phyloP scores from a whole-genome alignment of 2,888 invertebrate genomes.

The Melieria omissa region DNA sequence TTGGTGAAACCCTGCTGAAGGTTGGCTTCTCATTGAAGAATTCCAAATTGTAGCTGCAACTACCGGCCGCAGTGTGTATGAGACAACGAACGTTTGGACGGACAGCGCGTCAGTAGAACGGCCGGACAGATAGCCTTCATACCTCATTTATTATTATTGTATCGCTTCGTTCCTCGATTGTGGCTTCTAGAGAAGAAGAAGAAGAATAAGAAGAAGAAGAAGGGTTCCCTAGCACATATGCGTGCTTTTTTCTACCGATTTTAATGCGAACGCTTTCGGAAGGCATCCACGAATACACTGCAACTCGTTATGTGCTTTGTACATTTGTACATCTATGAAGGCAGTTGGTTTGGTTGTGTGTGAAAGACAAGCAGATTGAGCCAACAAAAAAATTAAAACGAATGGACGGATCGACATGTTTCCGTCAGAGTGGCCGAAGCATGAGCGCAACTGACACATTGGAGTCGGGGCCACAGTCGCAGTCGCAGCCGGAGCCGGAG shows the following conservation, averaged over 20 bases:
- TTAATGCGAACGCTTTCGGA: no score
- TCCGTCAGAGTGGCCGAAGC: slow-evolving; percentile 44
- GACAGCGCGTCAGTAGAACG: slow-evolving; percentile 38
- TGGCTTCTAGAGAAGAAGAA: slow-evolving; percentile 30
- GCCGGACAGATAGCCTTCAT: slow-evolving; percentile 63
- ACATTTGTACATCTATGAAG: neutral
- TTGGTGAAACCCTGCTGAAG: neutral
- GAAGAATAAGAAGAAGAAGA: neutral
- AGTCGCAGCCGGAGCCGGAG: neutral
- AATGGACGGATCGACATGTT: slow-evolving; percentile 43
- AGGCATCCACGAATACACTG: no score
- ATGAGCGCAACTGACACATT: no score
- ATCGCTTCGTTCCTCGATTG: slow-evolving; percentile 36
- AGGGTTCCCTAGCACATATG: no score
- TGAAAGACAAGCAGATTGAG: slow-evolving; percentile 48
- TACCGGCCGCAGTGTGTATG: no score
- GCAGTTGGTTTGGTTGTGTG: neutral
- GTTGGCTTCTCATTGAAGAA: slow-evolving; percentile 39
- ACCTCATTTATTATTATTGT: slow-evolving; percentile 64
- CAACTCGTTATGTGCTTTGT: neutral
- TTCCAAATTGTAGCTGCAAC: slow-evolving; percentile 14
- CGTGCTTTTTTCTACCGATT: no score
- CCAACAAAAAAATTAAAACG: slow-evolving; percentile 31
- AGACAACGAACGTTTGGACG: neutral
- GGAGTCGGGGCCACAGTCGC: no score